Evolutionary conservation across 92 coral and sea anemone species (phyloP), one percentile per base, ranked within the genome.

Genomic region (Epizoanthus ramosus): DNA sequence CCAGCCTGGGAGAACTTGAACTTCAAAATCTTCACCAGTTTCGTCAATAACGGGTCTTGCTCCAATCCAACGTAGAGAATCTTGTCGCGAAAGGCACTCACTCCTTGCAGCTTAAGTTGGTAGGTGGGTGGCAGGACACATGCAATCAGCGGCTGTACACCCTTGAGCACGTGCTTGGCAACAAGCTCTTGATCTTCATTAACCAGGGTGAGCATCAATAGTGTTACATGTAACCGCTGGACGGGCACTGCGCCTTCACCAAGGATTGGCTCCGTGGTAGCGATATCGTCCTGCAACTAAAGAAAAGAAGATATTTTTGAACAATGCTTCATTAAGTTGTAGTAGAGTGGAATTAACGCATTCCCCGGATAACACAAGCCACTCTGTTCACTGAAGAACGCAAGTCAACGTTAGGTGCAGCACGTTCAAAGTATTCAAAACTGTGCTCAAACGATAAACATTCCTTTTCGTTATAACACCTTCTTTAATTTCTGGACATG

Each of bases 201-300:
- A 23, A 57, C 28, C 16, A 93, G 74, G 33, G 93, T 93, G 52
- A 93, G 80, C 87, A 91, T 87, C 15, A 93, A 83, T 7, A 93
- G 84, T n/a, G 97, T 93, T 28, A 93, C 54, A 69, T 93, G 94
- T 4, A 93, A 79, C 28, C 83, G 59, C 65, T 88, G 90, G 22
- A 60, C 71, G 57, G 91, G 76, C 4, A 75, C 85, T 8, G 83
- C 65, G 50, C 90, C 91, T 23, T 59, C 43, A 1, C 52, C 87
- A 21, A 25, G 65, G 58, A 57, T 68, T 43, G 86, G 64, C n/a
- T 65, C 84, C 53, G 67, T 12, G 16, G 72, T 24, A 14, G 54
- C 52, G 43, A 85, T 58, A 22, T 19, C 39, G 57, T 58, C 73
- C 79, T 89, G 92, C 73, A 89, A 79, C 92, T 89, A 85, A 47